These are phyloP conservation scores for Trichogramma pretiosum DNA, from an alignment of 1,140 invertebrate genomes.

Conservation along the genomic window DNA sequence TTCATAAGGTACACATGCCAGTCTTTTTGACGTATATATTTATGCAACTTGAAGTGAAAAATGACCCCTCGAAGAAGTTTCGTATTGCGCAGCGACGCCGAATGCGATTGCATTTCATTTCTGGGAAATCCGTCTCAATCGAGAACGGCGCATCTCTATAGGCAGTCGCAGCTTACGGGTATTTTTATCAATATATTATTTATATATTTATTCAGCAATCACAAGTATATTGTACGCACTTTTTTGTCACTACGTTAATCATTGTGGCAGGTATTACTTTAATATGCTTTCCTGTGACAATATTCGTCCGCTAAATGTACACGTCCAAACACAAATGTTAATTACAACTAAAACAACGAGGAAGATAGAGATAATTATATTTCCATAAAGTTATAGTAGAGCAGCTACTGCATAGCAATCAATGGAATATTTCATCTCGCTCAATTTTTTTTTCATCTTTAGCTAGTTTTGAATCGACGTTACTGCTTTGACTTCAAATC, in stretches of 20 bases:
- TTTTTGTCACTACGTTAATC: slow-evolving; percentile 10
- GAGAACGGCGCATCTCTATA: too few species aligned
- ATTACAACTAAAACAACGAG: slow-evolving; percentile 22
- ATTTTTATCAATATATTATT: too few species aligned
- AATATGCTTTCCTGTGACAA: slow-evolving; percentile 18
- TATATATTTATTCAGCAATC: too few species aligned
- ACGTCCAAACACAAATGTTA: slow-evolving; percentile 28
- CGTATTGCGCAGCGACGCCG: too few species aligned
- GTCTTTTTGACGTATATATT: too few species aligned
- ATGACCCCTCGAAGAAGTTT: too few species aligned
- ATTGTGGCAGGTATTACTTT: too few species aligned
- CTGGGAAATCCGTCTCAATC: too few species aligned
- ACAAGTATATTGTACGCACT: slow-evolving; percentile 13
- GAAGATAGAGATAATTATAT: slow-evolving; percentile 23
- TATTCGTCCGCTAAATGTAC: slow-evolving; percentile 27
- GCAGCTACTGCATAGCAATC: slow-evolving; percentile 21
- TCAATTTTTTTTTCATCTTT: slow-evolving; percentile 12
- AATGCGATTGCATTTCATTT: too few species aligned
- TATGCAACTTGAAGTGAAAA: too few species aligned
- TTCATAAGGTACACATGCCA: too few species aligned
- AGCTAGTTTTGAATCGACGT: slow-evolving; percentile 3
- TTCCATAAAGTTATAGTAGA: slow-evolving; percentile 16
- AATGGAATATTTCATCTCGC: slow-evolving; percentile 10
- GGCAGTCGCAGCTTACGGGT: too few species aligned
- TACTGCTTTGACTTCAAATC: background rate